phyloP scores from a whole-genome alignment of 2,797 vertebrate species.

The Lithobates sylvaticus region DNA sequence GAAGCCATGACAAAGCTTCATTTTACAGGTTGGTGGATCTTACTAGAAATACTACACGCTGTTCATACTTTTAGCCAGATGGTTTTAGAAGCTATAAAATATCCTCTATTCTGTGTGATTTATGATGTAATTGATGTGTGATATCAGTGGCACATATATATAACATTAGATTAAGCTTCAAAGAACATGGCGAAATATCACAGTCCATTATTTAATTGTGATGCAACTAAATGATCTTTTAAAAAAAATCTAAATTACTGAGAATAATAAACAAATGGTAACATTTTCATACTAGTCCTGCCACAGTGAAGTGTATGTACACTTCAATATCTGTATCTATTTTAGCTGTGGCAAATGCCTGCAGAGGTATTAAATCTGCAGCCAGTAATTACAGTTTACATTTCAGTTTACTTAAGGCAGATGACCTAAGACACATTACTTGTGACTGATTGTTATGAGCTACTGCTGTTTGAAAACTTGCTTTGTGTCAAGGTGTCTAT shows the following conservation, averaged over 20 bases:
- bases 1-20: constrained; percentile 48
- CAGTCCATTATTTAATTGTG: constrained; percentile 1
- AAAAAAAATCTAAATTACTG: neutral
- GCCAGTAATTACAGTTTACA: neutral
- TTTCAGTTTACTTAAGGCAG: neutral
- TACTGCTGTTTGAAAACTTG: neutral
- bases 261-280: neutral
- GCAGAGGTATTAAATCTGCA: neutral
- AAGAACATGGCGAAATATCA: constrained; percentile 14
- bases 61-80: constrained; percentile 53
- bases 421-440: neutral
- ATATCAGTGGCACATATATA: constrained; percentile 23
- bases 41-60: constrained; percentile 51
- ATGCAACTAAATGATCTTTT: neutral
- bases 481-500: neutral
- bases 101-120: constrained; percentile 39
- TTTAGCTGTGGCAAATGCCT: neutral
- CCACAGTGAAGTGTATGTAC: neutral
- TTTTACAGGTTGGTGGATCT: constrained; percentile 47
- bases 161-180: constrained; percentile 36
- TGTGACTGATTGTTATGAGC: neutral
- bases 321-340: neutral
- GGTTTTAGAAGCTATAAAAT: constrained; percentile 45
- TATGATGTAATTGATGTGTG: constrained; percentile 39
- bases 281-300: neutral